Conservation (phyloP, 2,888 invertebrate species). For the Lamproptera curius region DNA sequence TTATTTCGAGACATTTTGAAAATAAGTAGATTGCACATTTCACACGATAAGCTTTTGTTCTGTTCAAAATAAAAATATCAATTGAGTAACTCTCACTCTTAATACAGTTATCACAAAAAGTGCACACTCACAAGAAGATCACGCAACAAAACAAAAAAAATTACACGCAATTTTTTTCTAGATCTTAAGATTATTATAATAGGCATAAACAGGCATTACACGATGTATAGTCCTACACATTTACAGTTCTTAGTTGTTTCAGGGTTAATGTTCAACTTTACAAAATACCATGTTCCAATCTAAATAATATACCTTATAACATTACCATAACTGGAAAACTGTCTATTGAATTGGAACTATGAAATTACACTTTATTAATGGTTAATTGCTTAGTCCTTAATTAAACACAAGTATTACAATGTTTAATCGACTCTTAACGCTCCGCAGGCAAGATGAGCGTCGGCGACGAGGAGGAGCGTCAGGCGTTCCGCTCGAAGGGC, state of each 20-base stretch:
- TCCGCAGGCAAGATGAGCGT: constrained; percentile 83
- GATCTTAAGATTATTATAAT: too few species aligned
- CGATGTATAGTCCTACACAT: too few species aligned
- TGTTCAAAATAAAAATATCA: neutral
- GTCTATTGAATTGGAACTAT: neutral
- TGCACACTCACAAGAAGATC: too few species aligned
- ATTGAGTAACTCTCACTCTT: too few species aligned
- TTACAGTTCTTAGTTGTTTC: too few species aligned
- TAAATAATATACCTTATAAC: neutral
- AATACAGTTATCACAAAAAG: too few species aligned
- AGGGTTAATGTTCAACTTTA: too few species aligned
- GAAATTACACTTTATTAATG: neutral
- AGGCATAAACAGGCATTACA: too few species aligned
- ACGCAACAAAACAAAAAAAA: too few species aligned
- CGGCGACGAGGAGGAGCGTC: constrained; percentile 88
- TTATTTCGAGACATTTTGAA: constrained; percentile 19
- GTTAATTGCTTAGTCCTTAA: neutral
- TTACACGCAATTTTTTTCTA: too few species aligned
- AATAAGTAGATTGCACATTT: constrained; percentile 14
- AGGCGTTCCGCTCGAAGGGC: constrained; percentile 88
- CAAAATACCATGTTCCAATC: too few species aligned
- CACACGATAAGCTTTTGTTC: neutral
- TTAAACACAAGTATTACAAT: neutral
- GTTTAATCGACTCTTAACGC: too few species aligned
- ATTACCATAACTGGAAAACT: neutral